phyloP scores from a whole-genome alignment of 2,888 invertebrate species.

The Microchrysa polita region DNA sequence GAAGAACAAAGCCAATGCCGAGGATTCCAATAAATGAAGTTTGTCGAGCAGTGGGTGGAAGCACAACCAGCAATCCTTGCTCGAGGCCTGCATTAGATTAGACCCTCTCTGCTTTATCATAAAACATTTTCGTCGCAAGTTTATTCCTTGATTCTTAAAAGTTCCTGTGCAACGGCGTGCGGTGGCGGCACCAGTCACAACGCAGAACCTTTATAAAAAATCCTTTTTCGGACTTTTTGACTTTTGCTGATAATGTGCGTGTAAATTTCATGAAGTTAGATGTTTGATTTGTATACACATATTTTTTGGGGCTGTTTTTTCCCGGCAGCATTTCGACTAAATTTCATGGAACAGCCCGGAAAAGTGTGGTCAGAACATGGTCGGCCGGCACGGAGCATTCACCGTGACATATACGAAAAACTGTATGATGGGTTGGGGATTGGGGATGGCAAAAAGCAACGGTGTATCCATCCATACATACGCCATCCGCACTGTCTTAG shows the following conservation, averaged over 20 bases:
- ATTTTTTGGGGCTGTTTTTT: conserved; percentile 4
- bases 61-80: neutral
- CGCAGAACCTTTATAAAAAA: neutral
- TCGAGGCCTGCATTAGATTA: conserved; percentile 20
- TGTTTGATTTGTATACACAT: conserved; percentile 34
- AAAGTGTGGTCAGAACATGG: too few species aligned
- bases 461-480: too few species aligned
- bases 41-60: neutral
- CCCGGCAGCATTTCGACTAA: conserved; percentile 19
- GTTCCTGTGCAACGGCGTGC: conserved; percentile 7
- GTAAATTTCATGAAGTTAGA: conserved; percentile 39
- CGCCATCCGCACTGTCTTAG: too few species aligned
- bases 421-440: too few species aligned
- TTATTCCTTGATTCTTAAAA: conserved; percentile 13
- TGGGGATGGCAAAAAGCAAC: too few species aligned
- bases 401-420: too few species aligned
- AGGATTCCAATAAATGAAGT: neutral
- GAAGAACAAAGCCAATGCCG: too few species aligned
- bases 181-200: too few species aligned
- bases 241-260: conserved; percentile 34
- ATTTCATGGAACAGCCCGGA: neutral
- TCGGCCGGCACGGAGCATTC: too few species aligned
- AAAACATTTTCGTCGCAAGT: conserved; percentile 21
- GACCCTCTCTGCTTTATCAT: neutral
- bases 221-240: conserved; percentile 25